Evolutionary conservation across 2,888 invertebrate species (phyloP).

Genomic region (Oscheius sp.): DNA sequence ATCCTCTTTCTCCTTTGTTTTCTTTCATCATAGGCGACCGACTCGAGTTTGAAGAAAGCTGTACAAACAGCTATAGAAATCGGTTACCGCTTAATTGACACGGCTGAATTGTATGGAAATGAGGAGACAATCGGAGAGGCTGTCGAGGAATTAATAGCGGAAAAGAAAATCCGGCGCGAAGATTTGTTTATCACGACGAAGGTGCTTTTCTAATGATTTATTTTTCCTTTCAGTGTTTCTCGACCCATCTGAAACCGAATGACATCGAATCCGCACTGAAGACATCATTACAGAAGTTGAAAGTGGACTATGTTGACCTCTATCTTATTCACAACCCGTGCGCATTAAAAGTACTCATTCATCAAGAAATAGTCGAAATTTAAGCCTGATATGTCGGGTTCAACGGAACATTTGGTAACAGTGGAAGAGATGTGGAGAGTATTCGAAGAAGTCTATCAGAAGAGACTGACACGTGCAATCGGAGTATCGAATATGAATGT

Average conservation of each 20-base stretch:
- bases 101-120: constrained; percentile 61
- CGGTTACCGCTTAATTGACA: constrained; percentile 65
- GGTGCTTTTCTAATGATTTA: constrained; percentile 71
- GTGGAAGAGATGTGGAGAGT: constrained; percentile 63
- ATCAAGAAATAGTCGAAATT: not conserved
- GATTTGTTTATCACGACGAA: constrained; percentile 80
- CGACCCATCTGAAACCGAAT: constrained; percentile 32
- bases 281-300: constrained; percentile 76
- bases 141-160: constrained; percentile 70
- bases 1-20: not conserved
- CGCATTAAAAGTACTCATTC: constrained; percentile 57
- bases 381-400: constrained; percentile 31
- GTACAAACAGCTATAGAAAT: constrained; percentile 79
- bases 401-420: constrained; percentile 35
- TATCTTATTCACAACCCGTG: constrained; percentile 85
- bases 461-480: constrained; percentile 81
- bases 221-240: constrained; percentile 24
- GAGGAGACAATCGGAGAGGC: constrained; percentile 48
- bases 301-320: constrained; percentile 83
- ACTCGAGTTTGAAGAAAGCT: constrained; percentile 80
- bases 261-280: constrained; percentile 39
- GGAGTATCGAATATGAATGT: constrained; percentile 86
- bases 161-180: constrained; percentile 79
- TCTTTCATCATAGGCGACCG: constrained; percentile 80
- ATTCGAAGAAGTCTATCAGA: constrained; percentile 75